Conservation (phyloP, 2,797 vertebrate genomes). For the Argya squamiceps region DNA sequence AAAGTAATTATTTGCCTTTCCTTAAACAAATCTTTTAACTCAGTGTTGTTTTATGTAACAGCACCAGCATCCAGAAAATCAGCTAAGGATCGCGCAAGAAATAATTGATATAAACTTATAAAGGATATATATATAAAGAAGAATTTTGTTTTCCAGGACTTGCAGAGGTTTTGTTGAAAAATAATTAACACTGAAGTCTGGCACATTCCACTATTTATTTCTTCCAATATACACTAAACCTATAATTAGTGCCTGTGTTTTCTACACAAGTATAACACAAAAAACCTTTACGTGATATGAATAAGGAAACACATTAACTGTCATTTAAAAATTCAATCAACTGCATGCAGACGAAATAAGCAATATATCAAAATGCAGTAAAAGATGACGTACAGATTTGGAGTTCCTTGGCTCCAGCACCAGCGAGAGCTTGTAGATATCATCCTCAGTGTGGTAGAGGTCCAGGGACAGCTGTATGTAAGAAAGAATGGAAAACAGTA, state of each 20-base stretch:
- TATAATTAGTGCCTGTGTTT: neutral
- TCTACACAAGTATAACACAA: neutral
- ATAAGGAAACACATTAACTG: neutral
- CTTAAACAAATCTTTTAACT: neutral
- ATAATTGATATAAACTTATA: neutral
- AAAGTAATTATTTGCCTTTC: neutral
- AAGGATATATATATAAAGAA: neutral
- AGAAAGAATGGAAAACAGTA: neutral
- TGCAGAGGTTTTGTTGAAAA: neutral
- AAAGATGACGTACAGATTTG: conserved; percentile 84
- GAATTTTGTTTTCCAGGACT: neutral
- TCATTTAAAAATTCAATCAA: neutral
- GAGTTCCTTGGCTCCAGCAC: conserved; percentile 93
- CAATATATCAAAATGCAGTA: neutral
- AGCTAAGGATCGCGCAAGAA: neutral
- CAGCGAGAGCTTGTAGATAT: conserved; percentile 95
- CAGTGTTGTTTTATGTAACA: neutral
- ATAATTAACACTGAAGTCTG: neutral
- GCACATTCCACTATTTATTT: neutral
- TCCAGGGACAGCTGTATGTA: conserved; percentile 90
- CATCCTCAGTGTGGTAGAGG: conserved; percentile 96
- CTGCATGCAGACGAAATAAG: neutral
- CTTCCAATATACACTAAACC: neutral
- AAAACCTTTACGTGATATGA: neutral
- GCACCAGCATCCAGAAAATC: neutral